These are phyloP conservation scores for Amblyjoppa fuscipennis DNA, from an alignment of 2,888 invertebrate genomes.

Conservation along the genomic window DNA sequence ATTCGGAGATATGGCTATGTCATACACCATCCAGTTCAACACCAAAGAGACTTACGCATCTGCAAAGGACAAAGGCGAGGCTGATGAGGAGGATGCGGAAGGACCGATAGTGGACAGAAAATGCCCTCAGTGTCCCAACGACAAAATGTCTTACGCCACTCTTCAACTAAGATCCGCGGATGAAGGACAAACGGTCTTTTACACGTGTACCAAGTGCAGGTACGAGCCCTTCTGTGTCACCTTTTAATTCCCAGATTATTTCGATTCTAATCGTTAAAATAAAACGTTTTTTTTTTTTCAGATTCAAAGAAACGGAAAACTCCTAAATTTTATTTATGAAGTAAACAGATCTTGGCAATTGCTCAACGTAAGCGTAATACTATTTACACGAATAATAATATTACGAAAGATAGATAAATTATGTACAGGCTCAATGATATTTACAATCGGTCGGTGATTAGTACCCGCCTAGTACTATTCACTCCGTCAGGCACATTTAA, in stretches of 20 bases:
- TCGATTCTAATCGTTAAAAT: neutral
- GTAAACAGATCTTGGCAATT: neutral
- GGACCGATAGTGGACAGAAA: constrained; percentile 91
- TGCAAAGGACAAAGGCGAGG: constrained; percentile 77
- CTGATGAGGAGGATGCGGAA: constrained; percentile 86
- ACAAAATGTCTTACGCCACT: constrained; percentile 97
- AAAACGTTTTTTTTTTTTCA: constrained; percentile 83
- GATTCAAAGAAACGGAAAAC: constrained; percentile 91
- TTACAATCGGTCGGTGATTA: constrained; percentile 51
- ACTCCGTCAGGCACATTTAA: constrained; percentile 61
- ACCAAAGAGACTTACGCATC: constrained; percentile 83
- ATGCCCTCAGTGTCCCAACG: constrained; percentile 95
- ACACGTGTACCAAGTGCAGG: constrained; percentile 97
- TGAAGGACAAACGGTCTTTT: constrained; percentile 99
- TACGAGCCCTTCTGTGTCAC: constrained; percentile 80
- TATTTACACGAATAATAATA: constrained; percentile 42
- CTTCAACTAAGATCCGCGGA: constrained; percentile 98
- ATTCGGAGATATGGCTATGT: constrained; percentile 88
- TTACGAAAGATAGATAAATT: neutral
- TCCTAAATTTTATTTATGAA: constrained; percentile 84
- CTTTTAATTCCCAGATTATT: neutral
- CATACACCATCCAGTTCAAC: constrained; percentile 92
- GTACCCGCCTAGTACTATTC: constrained; percentile 2
- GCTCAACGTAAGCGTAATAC: neutral
- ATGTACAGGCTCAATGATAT: constrained; percentile 35